Percentiles rank a stretch among this genome's conserved stretches.
Conservation (phyloP, 2,888 invertebrate genomes). For the Agrochola circellaris region DNA sequence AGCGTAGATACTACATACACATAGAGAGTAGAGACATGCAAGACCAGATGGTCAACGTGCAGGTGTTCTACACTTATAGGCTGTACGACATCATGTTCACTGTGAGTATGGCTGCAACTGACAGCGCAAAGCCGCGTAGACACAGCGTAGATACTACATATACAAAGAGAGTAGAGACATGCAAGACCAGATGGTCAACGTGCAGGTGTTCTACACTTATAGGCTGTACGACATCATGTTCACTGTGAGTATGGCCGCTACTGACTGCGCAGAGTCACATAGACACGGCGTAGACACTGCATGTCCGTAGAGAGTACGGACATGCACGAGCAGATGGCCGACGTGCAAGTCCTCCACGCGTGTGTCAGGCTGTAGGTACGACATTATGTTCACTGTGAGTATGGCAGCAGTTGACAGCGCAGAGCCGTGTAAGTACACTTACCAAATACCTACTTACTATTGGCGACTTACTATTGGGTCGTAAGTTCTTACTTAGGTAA, state of each 20-base stretch:
- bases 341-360: conserved; percentile 84
- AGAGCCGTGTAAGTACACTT: neutral
- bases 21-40: too few species aligned
- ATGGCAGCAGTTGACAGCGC: neutral
- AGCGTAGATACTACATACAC: conserved; percentile 41
- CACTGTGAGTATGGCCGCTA: conserved; percentile 73
- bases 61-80: too few species aligned
- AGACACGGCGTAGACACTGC: neutral
- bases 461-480: neutral
- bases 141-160: conserved; percentile 52
- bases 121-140: neutral
- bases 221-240: conserved; percentile 83
- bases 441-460: too few species aligned
- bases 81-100: too few species aligned
- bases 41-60: too few species aligned
- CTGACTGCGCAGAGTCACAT: neutral
- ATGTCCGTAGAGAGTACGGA: neutral
- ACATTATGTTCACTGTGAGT: conserved; percentile 82
- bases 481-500: neutral
- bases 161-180: conserved; percentile 36
- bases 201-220: conserved; percentile 84
- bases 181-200: conserved; percentile 79
- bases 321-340: conserved; percentile 76
- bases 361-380: conserved; percentile 82
- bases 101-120: too few species aligned